Conservation (phyloP, 2,888 invertebrate genomes). For the Mythimna lalbum region DNA sequence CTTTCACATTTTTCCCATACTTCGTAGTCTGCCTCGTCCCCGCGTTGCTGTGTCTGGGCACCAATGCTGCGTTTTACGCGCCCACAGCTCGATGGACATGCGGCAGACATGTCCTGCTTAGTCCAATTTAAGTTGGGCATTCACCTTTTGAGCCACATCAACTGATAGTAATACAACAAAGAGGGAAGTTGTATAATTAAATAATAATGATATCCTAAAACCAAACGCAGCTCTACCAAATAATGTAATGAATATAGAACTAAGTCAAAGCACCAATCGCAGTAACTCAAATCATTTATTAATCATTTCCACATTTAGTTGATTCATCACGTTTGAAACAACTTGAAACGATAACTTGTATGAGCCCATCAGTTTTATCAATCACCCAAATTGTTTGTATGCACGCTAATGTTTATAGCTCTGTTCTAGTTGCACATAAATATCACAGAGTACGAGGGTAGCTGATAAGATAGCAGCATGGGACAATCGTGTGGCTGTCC, state of each 20-base stretch:
- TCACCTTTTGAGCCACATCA: too few relatives aligned
- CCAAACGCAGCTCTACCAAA: not conserved
- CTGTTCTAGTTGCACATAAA: slow-evolving; percentile 39
- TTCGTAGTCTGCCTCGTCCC: too few relatives aligned
- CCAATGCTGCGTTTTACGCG: too few relatives aligned
- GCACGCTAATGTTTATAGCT: slow-evolving; percentile 9
- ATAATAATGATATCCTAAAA: too few relatives aligned
- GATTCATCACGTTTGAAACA: not conserved
- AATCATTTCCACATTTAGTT: not conserved
- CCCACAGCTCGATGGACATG: too few relatives aligned
- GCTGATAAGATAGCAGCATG: slow-evolving; percentile 50
- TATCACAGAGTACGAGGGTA: slow-evolving; percentile 1
- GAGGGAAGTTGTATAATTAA: too few relatives aligned
- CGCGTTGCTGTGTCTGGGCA: too few relatives aligned
- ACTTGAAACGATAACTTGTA: slow-evolving; percentile 4
- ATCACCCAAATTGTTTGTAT: slow-evolving; percentile 42
- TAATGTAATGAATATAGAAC: too few relatives aligned
- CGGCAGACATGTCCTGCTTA: too few relatives aligned
- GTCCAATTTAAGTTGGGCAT: too few relatives aligned
- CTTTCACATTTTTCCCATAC: too few relatives aligned
- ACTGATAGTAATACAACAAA: too few relatives aligned
- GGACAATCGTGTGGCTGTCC: slow-evolving; percentile 41
- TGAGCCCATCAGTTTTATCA: slow-evolving; percentile 36
- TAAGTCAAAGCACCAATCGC: not conserved
- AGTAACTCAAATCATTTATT: not conserved